Conservation (phyloP, 2,113 vertebrate species). For the Saiga tatarica region DNA sequence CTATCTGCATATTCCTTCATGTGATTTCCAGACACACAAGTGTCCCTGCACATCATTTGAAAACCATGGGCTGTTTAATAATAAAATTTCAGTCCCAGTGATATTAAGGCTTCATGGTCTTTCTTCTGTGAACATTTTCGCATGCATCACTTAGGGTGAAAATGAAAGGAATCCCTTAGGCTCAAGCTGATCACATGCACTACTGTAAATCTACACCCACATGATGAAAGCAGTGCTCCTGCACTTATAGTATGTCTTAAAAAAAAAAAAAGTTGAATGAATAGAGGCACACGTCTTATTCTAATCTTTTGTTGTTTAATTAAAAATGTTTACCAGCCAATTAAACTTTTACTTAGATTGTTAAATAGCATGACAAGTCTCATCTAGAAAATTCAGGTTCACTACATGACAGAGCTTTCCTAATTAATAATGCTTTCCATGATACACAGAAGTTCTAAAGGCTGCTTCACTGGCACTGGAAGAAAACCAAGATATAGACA, state of each 20-base stretch:
- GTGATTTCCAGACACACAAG: background rate
- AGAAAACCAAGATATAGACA: background rate
- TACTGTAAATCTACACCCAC: background rate
- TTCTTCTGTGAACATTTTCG: constrained; percentile 40
- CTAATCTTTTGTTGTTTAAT: constrained; percentile 14
- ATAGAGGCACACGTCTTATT: background rate
- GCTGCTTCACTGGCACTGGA: background rate
- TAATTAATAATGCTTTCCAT: background rate
- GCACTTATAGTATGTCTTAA: background rate
- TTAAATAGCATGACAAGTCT: background rate
- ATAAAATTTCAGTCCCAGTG: constrained; percentile 11
- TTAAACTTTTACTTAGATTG: constrained; percentile 16
- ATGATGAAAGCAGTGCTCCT: background rate
- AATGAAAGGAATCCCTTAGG: constrained; percentile 52
- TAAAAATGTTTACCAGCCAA: constrained; percentile 33
- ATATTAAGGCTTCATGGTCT: constrained; percentile 23
- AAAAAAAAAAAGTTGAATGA: background rate
- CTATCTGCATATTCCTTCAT: background rate
- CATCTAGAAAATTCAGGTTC: background rate
- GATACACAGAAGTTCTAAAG: background rate
- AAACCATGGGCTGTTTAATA: constrained; percentile 44
- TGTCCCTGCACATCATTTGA: background rate
- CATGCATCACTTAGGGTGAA: constrained; percentile 49
- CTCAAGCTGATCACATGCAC: background rate
- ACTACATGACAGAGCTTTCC: background rate